These are phyloP conservation scores for Aquatica leii DNA, from an alignment of 2,888 invertebrate species.

Conservation along the genomic window DNA sequence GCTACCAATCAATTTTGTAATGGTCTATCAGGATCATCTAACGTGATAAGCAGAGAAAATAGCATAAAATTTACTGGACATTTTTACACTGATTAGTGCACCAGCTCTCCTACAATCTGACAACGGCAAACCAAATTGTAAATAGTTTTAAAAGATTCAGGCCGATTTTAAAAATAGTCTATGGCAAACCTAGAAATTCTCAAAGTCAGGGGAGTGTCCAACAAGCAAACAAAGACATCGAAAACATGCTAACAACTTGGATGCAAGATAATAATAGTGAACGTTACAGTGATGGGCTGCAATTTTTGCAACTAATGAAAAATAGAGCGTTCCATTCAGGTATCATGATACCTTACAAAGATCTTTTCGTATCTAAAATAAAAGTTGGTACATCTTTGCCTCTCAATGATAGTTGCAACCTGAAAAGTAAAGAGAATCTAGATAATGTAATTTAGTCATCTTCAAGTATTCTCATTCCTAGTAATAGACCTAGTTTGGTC, in stretches of 20 bases:
- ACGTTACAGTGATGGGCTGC: slow-evolving; percentile 11
- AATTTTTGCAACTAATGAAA: neutral
- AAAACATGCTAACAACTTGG: too few relatives aligned
- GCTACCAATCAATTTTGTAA: neutral
- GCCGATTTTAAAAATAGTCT: slow-evolving; percentile 37
- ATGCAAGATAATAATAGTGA: slow-evolving; percentile 10
- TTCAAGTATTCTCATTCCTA: neutral
- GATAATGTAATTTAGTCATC: too few relatives aligned
- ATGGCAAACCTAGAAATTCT: too few relatives aligned
- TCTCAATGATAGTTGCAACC: too few relatives aligned
- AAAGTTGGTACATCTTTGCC: too few relatives aligned
- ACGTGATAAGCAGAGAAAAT: slow-evolving; percentile 43
- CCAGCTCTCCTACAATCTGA: slow-evolving; percentile 49
- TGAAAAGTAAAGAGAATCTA: too few relatives aligned
- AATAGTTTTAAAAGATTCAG: too few relatives aligned
- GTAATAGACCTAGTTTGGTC: too few relatives aligned
- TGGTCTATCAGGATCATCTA: slow-evolving; percentile 3
- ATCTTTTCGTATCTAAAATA: neutral
- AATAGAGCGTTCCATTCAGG: too few relatives aligned
- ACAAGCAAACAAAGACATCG: too few relatives aligned
- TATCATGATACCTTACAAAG: neutral
- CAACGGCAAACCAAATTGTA: slow-evolving; percentile 46
- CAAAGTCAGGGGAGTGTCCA: too few relatives aligned
- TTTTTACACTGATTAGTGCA: too few relatives aligned
- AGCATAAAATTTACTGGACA: slow-evolving; percentile 48